phyloP scores from a whole-genome alignment of 2,797 vertebrate genomes.

The Vultur gryphus region DNA sequence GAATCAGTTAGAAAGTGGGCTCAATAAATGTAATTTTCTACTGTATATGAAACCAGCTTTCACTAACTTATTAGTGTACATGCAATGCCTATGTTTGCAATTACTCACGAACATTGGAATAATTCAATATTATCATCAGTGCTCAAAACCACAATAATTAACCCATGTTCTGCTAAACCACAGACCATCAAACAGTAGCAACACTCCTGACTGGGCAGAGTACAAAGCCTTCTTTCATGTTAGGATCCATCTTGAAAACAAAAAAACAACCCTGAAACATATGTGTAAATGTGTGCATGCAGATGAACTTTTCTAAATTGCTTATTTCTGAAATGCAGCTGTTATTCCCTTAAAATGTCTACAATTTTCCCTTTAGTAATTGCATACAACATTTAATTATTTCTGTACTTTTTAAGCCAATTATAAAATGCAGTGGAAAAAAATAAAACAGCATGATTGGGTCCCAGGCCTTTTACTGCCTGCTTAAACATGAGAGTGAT shows the following conservation, averaged over 20 bases:
- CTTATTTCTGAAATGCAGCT: not conserved
- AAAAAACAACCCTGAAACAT: not conserved
- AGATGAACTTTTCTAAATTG: not conserved
- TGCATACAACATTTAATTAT: not conserved
- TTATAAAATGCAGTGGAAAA: not conserved
- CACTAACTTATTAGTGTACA: not conserved
- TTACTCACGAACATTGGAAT: not conserved
- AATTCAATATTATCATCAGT: not conserved
- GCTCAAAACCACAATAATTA: not conserved
- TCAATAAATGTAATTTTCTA: not conserved
- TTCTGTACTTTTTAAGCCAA: not conserved
- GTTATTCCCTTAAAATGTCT: not conserved
- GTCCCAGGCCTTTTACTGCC: not conserved
- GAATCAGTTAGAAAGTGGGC: not conserved
- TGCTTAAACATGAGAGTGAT: not conserved
- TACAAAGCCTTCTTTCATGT: not conserved
- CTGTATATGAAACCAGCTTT: not conserved
- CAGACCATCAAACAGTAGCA: not conserved
- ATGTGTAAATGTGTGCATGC: not conserved
- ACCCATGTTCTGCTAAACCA: not conserved
- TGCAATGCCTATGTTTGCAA: not conserved
- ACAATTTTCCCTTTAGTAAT: not conserved
- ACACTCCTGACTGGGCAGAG: not conserved
- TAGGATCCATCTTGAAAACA: not conserved
- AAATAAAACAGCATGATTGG: not conserved